Conservation (phyloP, 2,888 invertebrate genomes). For the Amiota communis region DNA sequence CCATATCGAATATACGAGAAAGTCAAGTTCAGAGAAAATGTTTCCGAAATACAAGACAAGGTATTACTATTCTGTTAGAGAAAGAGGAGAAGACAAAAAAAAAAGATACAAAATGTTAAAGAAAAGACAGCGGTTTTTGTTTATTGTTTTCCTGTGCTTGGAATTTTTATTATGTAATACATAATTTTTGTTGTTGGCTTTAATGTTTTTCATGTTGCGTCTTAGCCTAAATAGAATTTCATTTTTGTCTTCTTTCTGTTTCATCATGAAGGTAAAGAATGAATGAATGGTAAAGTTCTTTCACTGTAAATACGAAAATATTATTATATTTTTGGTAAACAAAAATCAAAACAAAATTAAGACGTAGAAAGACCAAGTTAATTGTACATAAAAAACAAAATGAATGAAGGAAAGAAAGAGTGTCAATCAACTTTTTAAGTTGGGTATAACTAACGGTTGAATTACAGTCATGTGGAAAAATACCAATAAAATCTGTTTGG, state of each 20-base stretch:
- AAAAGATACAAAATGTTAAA: neutral
- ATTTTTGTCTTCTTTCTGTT: neutral
- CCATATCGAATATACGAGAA: conserved; percentile 13
- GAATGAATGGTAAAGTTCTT: conserved; percentile 20
- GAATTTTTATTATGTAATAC: conserved; percentile 25
- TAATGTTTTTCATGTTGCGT: neutral
- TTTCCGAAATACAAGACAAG: neutral
- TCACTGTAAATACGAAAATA: neutral
- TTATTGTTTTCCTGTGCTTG: conserved; percentile 1
- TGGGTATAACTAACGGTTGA: neutral
- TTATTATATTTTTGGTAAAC: neutral
- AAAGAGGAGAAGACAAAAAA: neutral
- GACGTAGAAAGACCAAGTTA: no score
- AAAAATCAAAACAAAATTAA: neutral
- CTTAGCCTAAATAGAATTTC: neutral
- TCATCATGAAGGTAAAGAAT: neutral
- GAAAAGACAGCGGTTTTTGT: neutral
- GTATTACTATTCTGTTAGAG: neutral
- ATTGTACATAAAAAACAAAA: neutral
- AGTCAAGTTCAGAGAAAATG: neutral
- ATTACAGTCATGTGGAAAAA: no score
- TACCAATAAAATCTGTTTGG: no score
- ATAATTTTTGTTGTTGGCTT: neutral
- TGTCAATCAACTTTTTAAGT: conserved; percentile 21
- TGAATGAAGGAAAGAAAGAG: neutral